These are phyloP conservation scores for Tachycineta bicolor DNA, from an alignment of 2,113 vertebrate genomes.

Conservation along the genomic window DNA sequence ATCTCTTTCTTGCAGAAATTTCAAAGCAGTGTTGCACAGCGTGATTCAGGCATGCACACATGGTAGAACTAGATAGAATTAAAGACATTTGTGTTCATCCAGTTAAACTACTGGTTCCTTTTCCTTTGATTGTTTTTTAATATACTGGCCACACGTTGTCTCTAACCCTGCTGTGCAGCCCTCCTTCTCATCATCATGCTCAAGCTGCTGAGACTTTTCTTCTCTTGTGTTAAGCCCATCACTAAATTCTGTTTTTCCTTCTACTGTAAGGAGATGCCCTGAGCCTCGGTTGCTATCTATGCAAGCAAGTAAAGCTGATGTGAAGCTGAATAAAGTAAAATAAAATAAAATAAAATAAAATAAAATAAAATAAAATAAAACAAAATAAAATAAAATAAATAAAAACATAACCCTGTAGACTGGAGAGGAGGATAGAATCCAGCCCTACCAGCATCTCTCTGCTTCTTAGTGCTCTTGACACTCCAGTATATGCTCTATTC, in stretches of 20 bases:
- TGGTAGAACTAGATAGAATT: neutral
- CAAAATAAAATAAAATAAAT: neutral
- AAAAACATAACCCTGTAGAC: neutral
- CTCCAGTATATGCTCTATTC: neutral
- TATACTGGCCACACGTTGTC: neutral
- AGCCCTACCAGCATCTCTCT: neutral
- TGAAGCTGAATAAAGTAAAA: neutral
- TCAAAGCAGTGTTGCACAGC: neutral
- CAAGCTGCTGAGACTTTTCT: neutral
- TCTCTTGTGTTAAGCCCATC: neutral
- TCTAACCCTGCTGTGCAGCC: neutral
- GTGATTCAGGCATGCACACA: neutral
- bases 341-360: neutral
- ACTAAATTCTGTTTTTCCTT: neutral
- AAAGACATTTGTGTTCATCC: neutral
- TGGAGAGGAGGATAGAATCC: neutral
- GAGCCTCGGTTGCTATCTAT: neutral
- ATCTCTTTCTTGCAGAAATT: neutral
- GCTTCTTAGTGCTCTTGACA: neutral
- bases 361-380: neutral
- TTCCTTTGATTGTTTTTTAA: neutral
- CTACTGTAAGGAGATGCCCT: neutral
- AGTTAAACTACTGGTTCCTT: slow-evolving; percentile 3
- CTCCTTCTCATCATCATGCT: neutral
- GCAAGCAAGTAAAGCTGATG: neutral